Percentiles rank a stretch among this genome's conserved stretches.
These are phyloP conservation scores for Stigmatopora argus DNA, from an alignment of 2,113 vertebrate genomes.

Conservation along the genomic window DNA sequence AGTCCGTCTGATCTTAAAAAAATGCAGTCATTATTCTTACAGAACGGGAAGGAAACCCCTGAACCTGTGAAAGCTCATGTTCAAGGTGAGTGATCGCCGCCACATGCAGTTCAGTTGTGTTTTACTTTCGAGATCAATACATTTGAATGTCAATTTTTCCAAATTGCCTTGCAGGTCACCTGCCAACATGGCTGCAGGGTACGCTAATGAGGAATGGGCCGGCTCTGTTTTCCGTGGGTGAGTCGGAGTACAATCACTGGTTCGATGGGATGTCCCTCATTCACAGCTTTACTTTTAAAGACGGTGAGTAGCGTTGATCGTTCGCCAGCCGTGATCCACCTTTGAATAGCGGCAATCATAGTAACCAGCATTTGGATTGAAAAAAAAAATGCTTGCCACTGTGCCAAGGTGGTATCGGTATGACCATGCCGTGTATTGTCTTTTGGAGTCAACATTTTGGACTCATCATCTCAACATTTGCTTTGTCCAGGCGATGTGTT, in stretches of 20 bases:
- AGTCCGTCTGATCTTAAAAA: background rate
- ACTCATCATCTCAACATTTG: no score
- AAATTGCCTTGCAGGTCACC: slow-evolving; percentile 43
- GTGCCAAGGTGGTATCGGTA: background rate
- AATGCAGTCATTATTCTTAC: slow-evolving; percentile 44
- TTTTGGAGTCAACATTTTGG: background rate
- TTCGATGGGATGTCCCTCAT: slow-evolving; percentile 90
- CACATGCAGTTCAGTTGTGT: background rate
- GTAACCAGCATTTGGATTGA: background rate
- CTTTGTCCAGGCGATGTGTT: slow-evolving; percentile 78
- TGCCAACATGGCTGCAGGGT: slow-evolving; percentile 85
- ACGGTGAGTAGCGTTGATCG: slow-evolving; percentile 65
- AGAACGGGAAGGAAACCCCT: slow-evolving; percentile 45
- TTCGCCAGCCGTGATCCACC: background rate
- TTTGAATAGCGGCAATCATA: background rate
- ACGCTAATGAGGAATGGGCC: slow-evolving; percentile 86
- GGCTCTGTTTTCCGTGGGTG: slow-evolving; percentile 81
- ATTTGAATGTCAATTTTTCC: background rate
- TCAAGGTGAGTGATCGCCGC: slow-evolving; percentile 29
- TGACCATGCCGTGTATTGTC: background rate
- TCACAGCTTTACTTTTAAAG: slow-evolving; percentile 84
- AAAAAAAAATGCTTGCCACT: background rate
- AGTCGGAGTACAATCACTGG: slow-evolving; percentile 86
- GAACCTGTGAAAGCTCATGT: slow-evolving; percentile 51
- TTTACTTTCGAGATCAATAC: background rate